phyloP scores from a whole-genome alignment of 2,797 vertebrate genomes.

The Nothura maculosa region DNA sequence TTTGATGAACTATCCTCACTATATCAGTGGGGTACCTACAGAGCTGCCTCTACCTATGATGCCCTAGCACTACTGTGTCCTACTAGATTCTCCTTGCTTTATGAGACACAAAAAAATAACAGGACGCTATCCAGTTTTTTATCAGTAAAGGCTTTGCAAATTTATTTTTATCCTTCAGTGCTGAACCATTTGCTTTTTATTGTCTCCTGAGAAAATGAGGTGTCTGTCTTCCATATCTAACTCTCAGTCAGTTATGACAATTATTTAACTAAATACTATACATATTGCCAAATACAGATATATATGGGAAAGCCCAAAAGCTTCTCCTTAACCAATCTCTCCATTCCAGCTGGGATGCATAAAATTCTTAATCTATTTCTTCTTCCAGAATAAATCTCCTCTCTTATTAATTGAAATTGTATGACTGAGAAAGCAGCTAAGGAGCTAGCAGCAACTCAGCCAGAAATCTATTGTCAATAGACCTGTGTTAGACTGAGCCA shows the following conservation, averaged over 20 bases:
- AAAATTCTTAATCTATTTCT: background rate
- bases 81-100: background rate
- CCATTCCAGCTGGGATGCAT: background rate
- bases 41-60: background rate
- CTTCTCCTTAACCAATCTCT: background rate
- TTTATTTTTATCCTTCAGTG: background rate
- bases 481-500: background rate
- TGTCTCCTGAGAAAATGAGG: background rate
- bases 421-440: background rate
- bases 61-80: background rate
- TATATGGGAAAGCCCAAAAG: background rate
- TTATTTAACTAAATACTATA: background rate
- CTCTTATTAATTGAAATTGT: background rate
- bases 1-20: background rate
- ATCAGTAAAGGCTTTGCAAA: background rate
- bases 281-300: background rate
- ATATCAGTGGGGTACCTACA: background rate
- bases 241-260: background rate
- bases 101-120: background rate
- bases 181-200: constrained; percentile 5
- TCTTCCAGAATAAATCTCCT: background rate
- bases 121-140: background rate
- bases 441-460: background rate
- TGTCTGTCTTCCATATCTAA: background rate
- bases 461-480: background rate